phyloP scores from a whole-genome alignment of 2,113 vertebrate genomes.

The Daphoenositta chrysoptera region DNA sequence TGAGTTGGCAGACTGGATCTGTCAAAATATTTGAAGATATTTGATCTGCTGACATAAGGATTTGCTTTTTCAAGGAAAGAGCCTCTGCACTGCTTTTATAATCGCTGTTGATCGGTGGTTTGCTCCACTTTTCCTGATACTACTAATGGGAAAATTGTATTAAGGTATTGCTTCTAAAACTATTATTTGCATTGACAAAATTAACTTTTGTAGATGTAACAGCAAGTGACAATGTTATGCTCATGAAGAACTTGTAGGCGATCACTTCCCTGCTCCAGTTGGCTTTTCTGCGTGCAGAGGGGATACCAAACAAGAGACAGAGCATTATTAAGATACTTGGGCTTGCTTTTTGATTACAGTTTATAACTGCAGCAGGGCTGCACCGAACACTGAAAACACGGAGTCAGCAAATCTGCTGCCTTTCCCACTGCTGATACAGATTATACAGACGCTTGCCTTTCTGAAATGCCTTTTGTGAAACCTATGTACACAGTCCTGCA shows the following conservation, averaged over 20 bases:
- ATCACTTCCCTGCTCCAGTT: neutral
- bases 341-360: slow-evolving; percentile 54
- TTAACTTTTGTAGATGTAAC: slow-evolving; percentile 27
- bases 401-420: slow-evolving; percentile 66
- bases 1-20: slow-evolving; percentile 89
- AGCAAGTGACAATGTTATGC: slow-evolving; percentile 39
- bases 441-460: slow-evolving; percentile 71
- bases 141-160: slow-evolving; percentile 56
- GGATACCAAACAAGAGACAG: slow-evolving; percentile 14
- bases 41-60: slow-evolving; percentile 62
- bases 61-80: slow-evolving; percentile 63
- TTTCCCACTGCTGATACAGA: slow-evolving; percentile 67
- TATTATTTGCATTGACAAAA: slow-evolving; percentile 50
- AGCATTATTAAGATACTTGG: neutral
- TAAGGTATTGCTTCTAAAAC: slow-evolving; percentile 68
- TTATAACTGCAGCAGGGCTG: slow-evolving; percentile 81
- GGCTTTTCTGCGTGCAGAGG: slow-evolving; percentile 10
- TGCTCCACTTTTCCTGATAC: slow-evolving; percentile 68
- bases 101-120: slow-evolving; percentile 89
- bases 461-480: slow-evolving; percentile 88
- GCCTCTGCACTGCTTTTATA: slow-evolving; percentile 70
- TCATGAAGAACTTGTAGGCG: slow-evolving; percentile 21
- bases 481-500: slow-evolving; percentile 74
- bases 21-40: slow-evolving; percentile 70
- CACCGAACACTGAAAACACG: slow-evolving; percentile 66